Base-by-base conservation (phyloP, 2,888 invertebrate genomes). In the Aporophyla nigra region DNA sequence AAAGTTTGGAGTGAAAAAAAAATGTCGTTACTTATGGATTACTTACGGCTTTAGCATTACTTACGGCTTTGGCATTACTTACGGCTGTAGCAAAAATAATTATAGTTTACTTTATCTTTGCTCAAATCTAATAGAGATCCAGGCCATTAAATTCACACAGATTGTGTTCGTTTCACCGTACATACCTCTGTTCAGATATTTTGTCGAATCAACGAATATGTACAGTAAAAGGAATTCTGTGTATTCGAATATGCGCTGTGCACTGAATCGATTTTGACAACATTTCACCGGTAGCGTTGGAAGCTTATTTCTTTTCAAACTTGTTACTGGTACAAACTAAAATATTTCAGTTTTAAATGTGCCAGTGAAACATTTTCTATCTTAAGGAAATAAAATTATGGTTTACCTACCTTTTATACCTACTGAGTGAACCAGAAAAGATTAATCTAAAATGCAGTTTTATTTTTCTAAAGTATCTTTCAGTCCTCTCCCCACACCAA, bases 191-290 rank as follows among this genome's bases (percentile, higher is more conserved):
- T 56, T 54, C 51, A 71, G 33, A 63, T 71, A 74, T 68, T 33
- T 70, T 56, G 63, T 56, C 46, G 56, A 79, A 71, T 83, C 79
- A 74, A 59, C 71, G 74, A 83, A 79, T 71, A 63, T 71, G 62
- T 74, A 49, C 68, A 62, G 84, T 80, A 72, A 80, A 84, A 84
- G 84, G 76, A 80, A 84, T 80, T 71, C 67, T 59, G 71, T 76
- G 79, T 82, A 79, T 76, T 74, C 74, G 85, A 82, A 84, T 85
- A 65, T 72, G 58, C 58, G 71, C 40, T 71, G 82, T 74, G 80
- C 85, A 74, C n/a, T 62, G 71, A 82, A 79, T 82, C 82, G 79
- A 79, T 82, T 85, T 71, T 74, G 82, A 82, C 76, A 82, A 70
- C 74, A 61, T 84, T 83, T 76, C 69, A 75, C 58, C 65, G 70